These are phyloP conservation scores for Cordylochernes scorpioides DNA, from an alignment of 2,888 invertebrate species.

Conservation along the genomic window DNA sequence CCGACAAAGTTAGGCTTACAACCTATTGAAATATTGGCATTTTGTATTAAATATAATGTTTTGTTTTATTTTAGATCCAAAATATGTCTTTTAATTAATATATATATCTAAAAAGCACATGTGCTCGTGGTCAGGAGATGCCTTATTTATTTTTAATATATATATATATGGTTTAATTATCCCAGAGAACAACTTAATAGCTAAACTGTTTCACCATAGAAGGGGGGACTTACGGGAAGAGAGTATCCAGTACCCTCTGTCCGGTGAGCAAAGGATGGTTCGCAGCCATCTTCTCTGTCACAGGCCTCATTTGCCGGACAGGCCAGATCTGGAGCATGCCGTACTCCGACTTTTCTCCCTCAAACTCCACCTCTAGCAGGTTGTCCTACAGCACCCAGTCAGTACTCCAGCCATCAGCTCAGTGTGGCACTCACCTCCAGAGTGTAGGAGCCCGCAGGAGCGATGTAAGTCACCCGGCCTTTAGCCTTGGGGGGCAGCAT, in stretches of 20 bases:
- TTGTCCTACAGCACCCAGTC: slow-evolving; percentile 38
- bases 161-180: too few species aligned
- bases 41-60: too few species aligned
- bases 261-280: slow-evolving; percentile 94
- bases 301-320: slow-evolving; percentile 85
- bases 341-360: slow-evolving; percentile 68
- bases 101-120: too few species aligned
- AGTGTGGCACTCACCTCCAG: slow-evolving; percentile 42
- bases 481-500: slow-evolving; percentile 75
- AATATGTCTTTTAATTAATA: too few species aligned
- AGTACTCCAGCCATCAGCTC: background rate
- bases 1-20: too few species aligned
- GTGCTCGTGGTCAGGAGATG: too few species aligned
- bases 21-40: too few species aligned
- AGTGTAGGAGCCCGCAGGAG: slow-evolving; percentile 72
- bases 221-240: slow-evolving; percentile 59
- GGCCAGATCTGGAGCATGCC: slow-evolving; percentile 99
- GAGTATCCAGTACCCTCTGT: slow-evolving; percentile 85
- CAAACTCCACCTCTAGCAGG: slow-evolving; percentile 94
- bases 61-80: too few species aligned
- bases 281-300: slow-evolving; percentile 88
- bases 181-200: too few species aligned
- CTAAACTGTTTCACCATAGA: too few species aligned
- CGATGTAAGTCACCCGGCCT: slow-evolving; percentile 86
- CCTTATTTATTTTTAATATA: too few species aligned